These are phyloP conservation scores for Microcebus lehilahytsara DNA, from an alignment of 2,113 vertebrate genomes.

Conservation along the genomic window DNA sequence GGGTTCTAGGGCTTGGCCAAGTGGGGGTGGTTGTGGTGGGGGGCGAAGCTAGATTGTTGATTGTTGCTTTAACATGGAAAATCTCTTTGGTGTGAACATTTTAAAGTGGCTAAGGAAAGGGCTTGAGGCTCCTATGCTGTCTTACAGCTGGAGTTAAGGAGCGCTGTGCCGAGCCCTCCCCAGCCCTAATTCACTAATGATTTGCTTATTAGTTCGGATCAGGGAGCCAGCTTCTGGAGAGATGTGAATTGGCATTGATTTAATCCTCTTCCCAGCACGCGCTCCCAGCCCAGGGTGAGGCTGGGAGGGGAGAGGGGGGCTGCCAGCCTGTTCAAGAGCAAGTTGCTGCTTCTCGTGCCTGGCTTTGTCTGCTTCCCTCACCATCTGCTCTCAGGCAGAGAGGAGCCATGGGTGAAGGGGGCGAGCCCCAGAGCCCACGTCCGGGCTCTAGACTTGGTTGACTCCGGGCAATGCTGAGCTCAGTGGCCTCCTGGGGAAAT, in stretches of 20 bases:
- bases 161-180: slow-evolving; percentile 70
- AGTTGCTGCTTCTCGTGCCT: slow-evolving; percentile 50
- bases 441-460: background rate
- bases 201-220: slow-evolving; percentile 71
- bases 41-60: background rate
- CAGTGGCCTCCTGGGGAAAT: background rate
- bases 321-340: slow-evolving; percentile 44
- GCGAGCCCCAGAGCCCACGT: background rate
- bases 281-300: slow-evolving; percentile 57
- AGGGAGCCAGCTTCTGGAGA: slow-evolving; percentile 67
- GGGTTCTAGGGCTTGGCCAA: slow-evolving; percentile 58
- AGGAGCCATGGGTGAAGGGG: background rate
- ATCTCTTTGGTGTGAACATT: slow-evolving; percentile 75
- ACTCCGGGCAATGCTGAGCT: background rate
- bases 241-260: slow-evolving; percentile 76
- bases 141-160: slow-evolving; percentile 76
- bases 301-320: slow-evolving; percentile 28
- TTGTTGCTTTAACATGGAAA: slow-evolving; percentile 19
- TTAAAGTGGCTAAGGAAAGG: slow-evolving; percentile 75
- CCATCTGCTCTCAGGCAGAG: slow-evolving; percentile 59
- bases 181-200: slow-evolving; percentile 81
- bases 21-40: background rate
- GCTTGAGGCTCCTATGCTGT: slow-evolving; percentile 61
- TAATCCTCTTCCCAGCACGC: slow-evolving; percentile 75
- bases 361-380: slow-evolving; percentile 33